Conservation (phyloP, 2,888 invertebrate genomes). For the Dromius quadrimaculatus region DNA sequence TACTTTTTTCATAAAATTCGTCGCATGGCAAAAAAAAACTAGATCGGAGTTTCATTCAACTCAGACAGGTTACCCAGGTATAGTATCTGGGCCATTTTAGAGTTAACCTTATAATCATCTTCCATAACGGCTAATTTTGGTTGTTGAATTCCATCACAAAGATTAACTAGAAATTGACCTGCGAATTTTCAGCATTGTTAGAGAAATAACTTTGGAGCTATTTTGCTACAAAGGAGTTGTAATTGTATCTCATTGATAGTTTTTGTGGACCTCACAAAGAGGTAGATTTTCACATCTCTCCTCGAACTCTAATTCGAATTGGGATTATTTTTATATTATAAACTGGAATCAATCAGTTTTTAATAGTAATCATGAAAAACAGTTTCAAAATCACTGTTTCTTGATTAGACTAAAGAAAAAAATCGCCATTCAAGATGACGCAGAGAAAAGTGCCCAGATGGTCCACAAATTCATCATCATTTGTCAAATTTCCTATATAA, state of each 20-base stretch:
- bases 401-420: too few species aligned
- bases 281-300: too few species aligned
- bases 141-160: neutral
- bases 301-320: too few species aligned
- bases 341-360: too few species aligned
- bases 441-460: conserved; percentile 10
- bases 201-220: neutral
- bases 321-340: too few species aligned
- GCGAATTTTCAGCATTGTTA: conserved; percentile 13
- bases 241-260: conserved; percentile 13
- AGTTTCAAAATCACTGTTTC: too few species aligned
- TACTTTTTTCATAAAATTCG: conserved; percentile 1
- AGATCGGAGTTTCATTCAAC: conserved; percentile 1
- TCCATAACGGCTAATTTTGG: neutral
- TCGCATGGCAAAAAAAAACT: neutral
- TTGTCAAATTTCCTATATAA: conserved; percentile 38
- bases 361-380: too few species aligned
- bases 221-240: conserved; percentile 4
- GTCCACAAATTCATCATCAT: conserved; percentile 32
- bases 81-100: neutral
- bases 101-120: neutral
- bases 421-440: conserved; percentile 12
- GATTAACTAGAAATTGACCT: neutral
- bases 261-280: too few species aligned
- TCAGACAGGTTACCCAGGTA: neutral